Evolutionary conservation across 92 coral and sea anemone genomes (phyloP).

Genomic region (Siderastrea radians): DNA sequence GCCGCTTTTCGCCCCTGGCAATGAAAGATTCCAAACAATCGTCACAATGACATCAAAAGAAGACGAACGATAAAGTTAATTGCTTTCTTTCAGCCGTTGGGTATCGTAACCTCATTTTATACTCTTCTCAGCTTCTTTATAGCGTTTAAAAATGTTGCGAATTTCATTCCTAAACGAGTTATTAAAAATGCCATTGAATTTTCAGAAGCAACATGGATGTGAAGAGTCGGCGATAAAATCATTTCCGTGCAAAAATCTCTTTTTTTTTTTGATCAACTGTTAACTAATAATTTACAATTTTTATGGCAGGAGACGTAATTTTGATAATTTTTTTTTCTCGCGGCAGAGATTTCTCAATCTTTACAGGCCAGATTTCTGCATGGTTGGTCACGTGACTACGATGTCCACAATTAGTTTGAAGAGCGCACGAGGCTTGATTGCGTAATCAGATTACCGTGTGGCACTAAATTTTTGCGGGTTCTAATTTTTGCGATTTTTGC

Average conservation of each 20-base stretch:
- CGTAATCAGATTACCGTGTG: not conserved
- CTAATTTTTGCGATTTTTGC: too few species aligned
- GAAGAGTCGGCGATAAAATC: not conserved
- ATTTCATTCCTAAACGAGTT: not conserved
- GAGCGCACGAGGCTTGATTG: not conserved
- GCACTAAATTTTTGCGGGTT: too few species aligned
- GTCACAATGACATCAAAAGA: conserved; percentile 45
- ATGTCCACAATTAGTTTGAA: not conserved
- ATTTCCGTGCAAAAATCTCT: not conserved
- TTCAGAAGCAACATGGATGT: not conserved
- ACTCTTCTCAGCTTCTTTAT: not conserved
- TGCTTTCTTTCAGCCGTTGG: conserved; percentile 9
- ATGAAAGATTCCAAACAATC: conserved; percentile 20
- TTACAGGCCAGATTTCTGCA: not conserved
- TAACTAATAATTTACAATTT: not conserved
- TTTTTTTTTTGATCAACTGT: not conserved
- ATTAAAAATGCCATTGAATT: conserved; percentile 11
- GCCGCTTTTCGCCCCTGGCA: conserved; percentile 47
- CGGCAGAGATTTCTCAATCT: not conserved
- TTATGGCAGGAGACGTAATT: not conserved
- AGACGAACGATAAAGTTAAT: conserved; percentile 19
- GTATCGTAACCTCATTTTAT: not conserved
- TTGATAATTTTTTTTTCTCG: not conserved
- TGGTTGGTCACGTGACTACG: conserved; percentile 17
- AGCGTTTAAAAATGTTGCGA: not conserved